These are phyloP conservation scores for Hyles euphorbiae DNA, from an alignment of 1,140 invertebrate species.

Conservation along the genomic window DNA sequence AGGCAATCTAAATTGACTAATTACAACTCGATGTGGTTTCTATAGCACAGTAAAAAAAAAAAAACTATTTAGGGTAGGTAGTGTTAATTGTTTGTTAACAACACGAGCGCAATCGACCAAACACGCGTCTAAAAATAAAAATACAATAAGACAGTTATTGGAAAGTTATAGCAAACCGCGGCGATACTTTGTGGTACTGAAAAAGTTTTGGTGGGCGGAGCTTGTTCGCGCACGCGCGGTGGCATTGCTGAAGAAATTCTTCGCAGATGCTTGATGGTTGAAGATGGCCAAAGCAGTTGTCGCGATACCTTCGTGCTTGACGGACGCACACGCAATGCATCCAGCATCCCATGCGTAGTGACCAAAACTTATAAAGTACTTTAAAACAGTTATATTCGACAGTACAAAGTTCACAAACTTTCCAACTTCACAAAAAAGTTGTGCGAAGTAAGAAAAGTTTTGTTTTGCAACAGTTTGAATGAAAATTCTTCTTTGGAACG, in stretches of 20 bases:
- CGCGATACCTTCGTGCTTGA: conserved; percentile 41
- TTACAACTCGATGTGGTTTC: too few species aligned
- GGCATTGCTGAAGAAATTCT: conserved; percentile 47
- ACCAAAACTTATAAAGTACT: conserved; percentile 16
- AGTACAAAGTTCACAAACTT: conserved; percentile 27
- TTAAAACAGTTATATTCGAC: conserved; percentile 6
- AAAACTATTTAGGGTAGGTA: too few species aligned
- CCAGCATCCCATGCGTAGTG: conserved; percentile 31
- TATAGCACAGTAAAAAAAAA: too few species aligned
- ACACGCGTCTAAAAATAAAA: too few species aligned
- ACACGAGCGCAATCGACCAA: too few species aligned
- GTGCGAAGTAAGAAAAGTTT: conserved; percentile 26
- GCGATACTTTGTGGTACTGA: conserved; percentile 20
- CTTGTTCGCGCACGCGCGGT: conserved; percentile 46
- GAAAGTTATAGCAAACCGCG: background rate
- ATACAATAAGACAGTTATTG: background rate
- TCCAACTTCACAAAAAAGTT: conserved; percentile 30
- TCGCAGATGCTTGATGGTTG: conserved; percentile 33
- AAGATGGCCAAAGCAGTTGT: conserved; percentile 45
- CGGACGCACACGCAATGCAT: conserved; percentile 56
- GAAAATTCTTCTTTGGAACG: conserved; percentile 47
- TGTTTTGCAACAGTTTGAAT: conserved; percentile 22
- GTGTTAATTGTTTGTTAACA: too few species aligned
- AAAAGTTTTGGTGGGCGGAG: conserved; percentile 62
- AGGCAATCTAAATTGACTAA: too few species aligned